A percentile compares a stretch with the other conserved stretches of the same genome.
These are phyloP conservation scores for Dyspetes luteomarginatus DNA, from an alignment of 2,888 invertebrate genomes.

Conservation along the genomic window DNA sequence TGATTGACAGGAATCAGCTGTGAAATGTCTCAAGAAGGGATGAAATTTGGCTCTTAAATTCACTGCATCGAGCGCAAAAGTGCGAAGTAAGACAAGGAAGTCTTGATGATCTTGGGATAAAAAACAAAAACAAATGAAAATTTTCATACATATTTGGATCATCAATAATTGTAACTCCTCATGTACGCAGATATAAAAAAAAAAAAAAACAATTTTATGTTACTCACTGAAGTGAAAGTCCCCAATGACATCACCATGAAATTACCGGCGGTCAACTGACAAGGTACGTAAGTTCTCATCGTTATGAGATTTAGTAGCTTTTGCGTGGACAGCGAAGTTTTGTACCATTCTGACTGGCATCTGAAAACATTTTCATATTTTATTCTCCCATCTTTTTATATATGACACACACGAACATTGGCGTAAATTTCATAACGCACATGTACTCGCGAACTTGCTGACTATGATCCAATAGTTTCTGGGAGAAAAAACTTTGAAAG, in stretches of 20 bases:
- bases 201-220: not conserved
- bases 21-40: too few species aligned
- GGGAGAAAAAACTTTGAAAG: slow-evolving; percentile 13
- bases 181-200: not conserved
- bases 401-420: too few species aligned
- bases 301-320: slow-evolving; percentile 44
- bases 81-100: slow-evolving; percentile 56
- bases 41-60: too few species aligned
- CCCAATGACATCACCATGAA: slow-evolving; percentile 54
- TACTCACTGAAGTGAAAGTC: slow-evolving; percentile 43
- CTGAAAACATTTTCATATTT: slow-evolving; percentile 16
- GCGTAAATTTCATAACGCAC: not conserved
- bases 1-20: too few species aligned
- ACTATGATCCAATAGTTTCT: slow-evolving; percentile 37
- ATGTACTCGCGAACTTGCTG: slow-evolving; percentile 14
- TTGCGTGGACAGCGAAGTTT: slow-evolving; percentile 24
- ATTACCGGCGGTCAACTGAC: slow-evolving; percentile 56
- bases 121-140: too few species aligned
- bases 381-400: too few species aligned
- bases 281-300: slow-evolving; percentile 44
- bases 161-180: not conserved
- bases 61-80: slow-evolving; percentile 56
- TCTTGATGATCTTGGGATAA: slow-evolving; percentile 43
- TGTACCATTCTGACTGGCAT: slow-evolving; percentile 52
- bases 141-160: not conserved